phyloP scores from a whole-genome alignment of 2,888 invertebrate species.

The Argyra leucocephala region DNA sequence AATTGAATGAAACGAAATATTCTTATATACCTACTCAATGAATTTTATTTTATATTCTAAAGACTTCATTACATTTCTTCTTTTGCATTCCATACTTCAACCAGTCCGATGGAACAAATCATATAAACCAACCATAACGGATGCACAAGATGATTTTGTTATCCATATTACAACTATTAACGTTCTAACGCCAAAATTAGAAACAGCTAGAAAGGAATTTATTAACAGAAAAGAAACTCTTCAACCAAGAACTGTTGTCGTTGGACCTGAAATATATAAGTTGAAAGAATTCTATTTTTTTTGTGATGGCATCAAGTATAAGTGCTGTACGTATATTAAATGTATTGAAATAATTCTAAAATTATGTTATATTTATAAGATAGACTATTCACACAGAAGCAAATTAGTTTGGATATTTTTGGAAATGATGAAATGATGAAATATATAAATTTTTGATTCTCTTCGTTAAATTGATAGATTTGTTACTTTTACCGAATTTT shows the following conservation, averaged over 20 bases:
- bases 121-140: constrained; percentile 21
- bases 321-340: constrained; percentile 15
- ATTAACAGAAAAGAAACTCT: constrained; percentile 17
- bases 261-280: constrained; percentile 13
- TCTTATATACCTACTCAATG: no score
- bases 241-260: constrained; percentile 19
- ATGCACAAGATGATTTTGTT: constrained; percentile 21
- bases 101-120: constrained; percentile 19
- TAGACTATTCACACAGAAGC: no score
- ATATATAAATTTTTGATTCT: constrained; percentile 9
- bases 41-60: constrained; percentile 3
- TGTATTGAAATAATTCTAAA: constrained; percentile 18
- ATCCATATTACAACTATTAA: constrained; percentile 18
- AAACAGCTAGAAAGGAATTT: constrained; percentile 14
- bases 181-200: constrained; percentile 18
- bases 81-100: constrained; percentile 19
- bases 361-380: constrained; percentile 15
- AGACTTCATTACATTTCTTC: constrained; percentile 19
- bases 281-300: constrained; percentile 16
- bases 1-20: no score
- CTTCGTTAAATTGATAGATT: constrained; percentile 19
- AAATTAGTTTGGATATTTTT: no score
- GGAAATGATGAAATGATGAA: constrained; percentile 14
- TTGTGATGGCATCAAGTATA: constrained; percentile 16
- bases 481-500: constrained; percentile 17